Evolutionary conservation across 2,113 vertebrate species (phyloP), one percentile per base, ranked within the genome.

Genomic region (Eudorcas thomsonii): DNA sequence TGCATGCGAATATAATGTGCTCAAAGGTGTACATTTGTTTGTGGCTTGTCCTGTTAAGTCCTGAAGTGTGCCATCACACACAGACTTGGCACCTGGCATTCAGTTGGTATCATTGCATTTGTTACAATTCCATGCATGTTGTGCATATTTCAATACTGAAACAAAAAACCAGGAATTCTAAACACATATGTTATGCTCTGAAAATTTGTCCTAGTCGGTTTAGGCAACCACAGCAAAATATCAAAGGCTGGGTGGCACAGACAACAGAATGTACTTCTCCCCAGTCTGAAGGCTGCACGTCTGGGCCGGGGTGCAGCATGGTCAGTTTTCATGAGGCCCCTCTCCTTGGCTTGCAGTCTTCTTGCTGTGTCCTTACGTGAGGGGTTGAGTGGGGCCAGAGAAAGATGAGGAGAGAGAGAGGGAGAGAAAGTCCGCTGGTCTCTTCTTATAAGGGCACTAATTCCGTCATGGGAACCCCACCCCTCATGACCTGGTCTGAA

Each of bases 41-140:
- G 25, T 83, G 92, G 13, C 36, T 77, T 97, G 30, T 98, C n/a
- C 67, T 97, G 0, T 87, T 94, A 86, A 71, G 85, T 98, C n/a
- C 83, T 97, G 87, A 97, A 97, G 97, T 98, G 77, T 97, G 14
- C 92, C 88, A 71, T 97, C 96, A 86, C 28, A 94, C 54, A 43
- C 2, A 85, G 92, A 78, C 12, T 15, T 83, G 97, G n/a, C 67
- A 90, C 57, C 74, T 96, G 59, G n/a, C 81, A 21, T 93, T 23
- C 97, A 96, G 88, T 98, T 97, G 89, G 7, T 93, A 91, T 84
- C n/a, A 71, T 77, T 97, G 93, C 55, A 86, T 98, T 96, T 98
- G 30, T 33, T 2, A 45, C 14, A 55, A 74, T 94, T 95, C 45
- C 64, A 81, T 92, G 54, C n/a, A 92, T 83, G 10, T 50, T 96